phyloP scores from a whole-genome alignment of 2,113 vertebrate genomes.

The Anoplopoma fimbria region DNA sequence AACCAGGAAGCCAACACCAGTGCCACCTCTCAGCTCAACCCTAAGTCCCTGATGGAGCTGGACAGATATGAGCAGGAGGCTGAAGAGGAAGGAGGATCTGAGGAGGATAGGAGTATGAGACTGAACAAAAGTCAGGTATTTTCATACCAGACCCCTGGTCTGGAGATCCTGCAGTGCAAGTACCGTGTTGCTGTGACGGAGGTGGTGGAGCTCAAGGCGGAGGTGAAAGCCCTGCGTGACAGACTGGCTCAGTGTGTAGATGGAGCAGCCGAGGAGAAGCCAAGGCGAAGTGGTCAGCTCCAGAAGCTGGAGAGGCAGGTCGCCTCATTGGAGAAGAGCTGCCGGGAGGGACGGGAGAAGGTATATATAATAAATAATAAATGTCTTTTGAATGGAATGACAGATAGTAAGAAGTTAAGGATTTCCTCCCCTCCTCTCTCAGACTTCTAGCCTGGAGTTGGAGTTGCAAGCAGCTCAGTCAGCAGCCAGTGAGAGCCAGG shows the following conservation, averaged over 20 bases:
- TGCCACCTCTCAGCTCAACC: constrained; percentile 78
- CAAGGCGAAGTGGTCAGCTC: constrained; percentile 84
- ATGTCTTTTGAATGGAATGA: not conserved
- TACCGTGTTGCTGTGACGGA: constrained; percentile 95
- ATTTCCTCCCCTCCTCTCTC: not conserved
- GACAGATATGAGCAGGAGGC: constrained; percentile 38
- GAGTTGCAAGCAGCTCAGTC: constrained; percentile 87
- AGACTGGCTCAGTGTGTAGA: constrained; percentile 89
- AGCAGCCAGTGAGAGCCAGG: constrained; percentile 88
- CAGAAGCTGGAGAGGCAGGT: constrained; percentile 89
- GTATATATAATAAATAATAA: constrained; percentile 55
- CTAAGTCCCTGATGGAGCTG: constrained; percentile 41
- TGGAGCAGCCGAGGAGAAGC: constrained; percentile 85
- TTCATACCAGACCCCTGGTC: constrained; percentile 85
- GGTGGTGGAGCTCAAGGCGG: constrained; percentile 94
- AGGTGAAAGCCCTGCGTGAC: constrained; percentile 92
- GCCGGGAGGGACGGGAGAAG: constrained; percentile 88
- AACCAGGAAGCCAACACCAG: constrained; percentile 26
- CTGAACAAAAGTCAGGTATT: constrained; percentile 65
- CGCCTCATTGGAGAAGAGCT: constrained; percentile 86
- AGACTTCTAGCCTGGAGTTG: constrained; percentile 84
- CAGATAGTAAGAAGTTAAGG: not conserved
- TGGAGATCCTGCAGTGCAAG: constrained; percentile 97
- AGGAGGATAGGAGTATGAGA: constrained; percentile 80
- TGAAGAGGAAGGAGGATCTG: constrained; percentile 66